Evolutionary conservation across 35 echinoderm and acorn worm species (phyloP).

Genomic region (Amphiura filiformis): DNA sequence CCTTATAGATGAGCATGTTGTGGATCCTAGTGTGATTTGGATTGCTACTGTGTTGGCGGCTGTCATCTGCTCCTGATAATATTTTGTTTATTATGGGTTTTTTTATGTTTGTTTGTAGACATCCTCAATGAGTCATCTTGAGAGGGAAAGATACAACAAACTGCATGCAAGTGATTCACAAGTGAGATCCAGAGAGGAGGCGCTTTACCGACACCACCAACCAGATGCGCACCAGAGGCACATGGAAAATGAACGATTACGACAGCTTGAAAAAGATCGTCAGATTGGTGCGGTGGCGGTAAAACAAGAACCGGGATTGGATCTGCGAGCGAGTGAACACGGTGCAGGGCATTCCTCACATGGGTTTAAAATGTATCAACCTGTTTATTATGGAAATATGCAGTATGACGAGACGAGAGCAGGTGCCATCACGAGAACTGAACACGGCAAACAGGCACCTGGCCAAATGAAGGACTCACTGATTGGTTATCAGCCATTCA

Average conservation of each 20-base stretch:
- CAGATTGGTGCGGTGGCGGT: neutral
- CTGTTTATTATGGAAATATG: conserved; percentile 35
- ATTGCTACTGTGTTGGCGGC: no score
- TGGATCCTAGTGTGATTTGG: no score
- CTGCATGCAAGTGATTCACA: neutral
- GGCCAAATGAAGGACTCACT: conserved; percentile 63
- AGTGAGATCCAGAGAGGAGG: neutral
- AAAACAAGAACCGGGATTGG: conserved; percentile 3
- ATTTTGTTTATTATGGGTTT: neutral
- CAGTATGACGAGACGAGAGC: conserved; percentile 69
- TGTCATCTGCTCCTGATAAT: no score
- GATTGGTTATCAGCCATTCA: conserved; percentile 87
- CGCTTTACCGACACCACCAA: neutral
- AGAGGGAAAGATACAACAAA: conserved; percentile 27
- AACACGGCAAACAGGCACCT: conserved; percentile 61
- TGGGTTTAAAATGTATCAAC: conserved; percentile 83
- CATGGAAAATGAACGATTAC: conserved; percentile 10
- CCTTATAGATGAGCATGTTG: no score
- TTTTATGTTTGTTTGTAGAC: conserved; percentile 16
- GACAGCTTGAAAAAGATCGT: conserved; percentile 16
- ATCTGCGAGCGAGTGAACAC: neutral
- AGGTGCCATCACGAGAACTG: conserved; percentile 71
- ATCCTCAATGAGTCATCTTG: conserved; percentile 21
- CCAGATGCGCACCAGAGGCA: neutral
- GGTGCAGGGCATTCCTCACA: no score